Evolutionary conservation across 2,888 invertebrate species (phyloP).

Genomic region (Gastracanthus pulcherrimus): DNA sequence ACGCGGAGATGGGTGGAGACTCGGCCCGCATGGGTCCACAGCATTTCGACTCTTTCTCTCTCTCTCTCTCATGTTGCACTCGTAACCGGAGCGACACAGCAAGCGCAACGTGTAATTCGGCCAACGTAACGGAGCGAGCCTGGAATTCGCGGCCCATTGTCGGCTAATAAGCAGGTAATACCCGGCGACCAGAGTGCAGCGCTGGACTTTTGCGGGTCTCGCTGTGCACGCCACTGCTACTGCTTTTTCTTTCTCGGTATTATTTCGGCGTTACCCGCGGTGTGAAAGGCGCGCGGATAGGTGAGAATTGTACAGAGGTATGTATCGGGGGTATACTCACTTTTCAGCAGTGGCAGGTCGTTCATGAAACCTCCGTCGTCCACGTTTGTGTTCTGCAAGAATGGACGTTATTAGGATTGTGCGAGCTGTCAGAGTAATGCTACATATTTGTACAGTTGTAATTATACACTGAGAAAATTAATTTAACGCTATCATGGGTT

Average conservation of each 20-base stretch:
- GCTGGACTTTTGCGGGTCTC: conserved; percentile 58
- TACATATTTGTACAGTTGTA: background rate
- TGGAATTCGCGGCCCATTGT: conserved; percentile 63
- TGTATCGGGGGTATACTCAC: conserved; percentile 81
- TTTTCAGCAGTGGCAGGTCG: conserved; percentile 93
- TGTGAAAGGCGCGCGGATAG: background rate
- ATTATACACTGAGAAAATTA: conserved; percentile 23
- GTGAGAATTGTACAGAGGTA: background rate
- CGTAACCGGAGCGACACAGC: background rate
- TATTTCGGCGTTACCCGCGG: conserved; percentile 15
- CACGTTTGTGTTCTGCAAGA: conserved; percentile 87
- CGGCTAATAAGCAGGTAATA: conserved; percentile 72
- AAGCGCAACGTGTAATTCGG: conserved; percentile 4
- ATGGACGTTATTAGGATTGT: conserved; percentile 23
- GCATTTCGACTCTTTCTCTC: background rate
- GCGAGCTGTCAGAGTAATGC: background rate
- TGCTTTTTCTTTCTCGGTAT: background rate
- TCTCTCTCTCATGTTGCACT: background rate
- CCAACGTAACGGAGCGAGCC: too few relatives aligned
- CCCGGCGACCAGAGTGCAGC: conserved; percentile 57
- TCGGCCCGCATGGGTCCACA: background rate
- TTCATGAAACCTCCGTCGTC: conserved; percentile 95
- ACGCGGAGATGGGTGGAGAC: conserved; percentile 7
- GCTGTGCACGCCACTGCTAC: background rate
- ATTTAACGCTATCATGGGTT: conserved; percentile 36